Base-by-base conservation (phyloP, 2,797 vertebrate genomes). In the Neomorphus geoffroyi region DNA sequence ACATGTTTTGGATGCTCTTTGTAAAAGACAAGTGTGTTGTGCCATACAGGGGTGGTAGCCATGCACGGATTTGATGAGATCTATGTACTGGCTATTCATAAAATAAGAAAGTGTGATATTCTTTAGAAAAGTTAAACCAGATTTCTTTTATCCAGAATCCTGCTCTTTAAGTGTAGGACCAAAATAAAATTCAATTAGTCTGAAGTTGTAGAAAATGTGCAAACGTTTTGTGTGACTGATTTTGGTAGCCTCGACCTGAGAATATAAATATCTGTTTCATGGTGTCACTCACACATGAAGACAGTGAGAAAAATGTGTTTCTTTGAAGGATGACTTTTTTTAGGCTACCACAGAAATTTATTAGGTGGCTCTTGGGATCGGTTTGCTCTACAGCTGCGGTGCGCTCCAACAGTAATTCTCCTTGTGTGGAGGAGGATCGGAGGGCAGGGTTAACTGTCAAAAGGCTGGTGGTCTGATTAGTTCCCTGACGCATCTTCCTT, bases 291-390 rank as follows among this genome's bases (percentile, higher is more conserved):
- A 83, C 72, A 62, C 54, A 93, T 58, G 62, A 11, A 33, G 65
- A 27, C 18, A 53, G 79, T 58, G 41, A 58, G 90, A 57, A 83
- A 54, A 46, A 84, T 1, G 3, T 77, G n/a, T 91, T 92, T 92
- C 82, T 92, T 79, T 95, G 93, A 95, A 80, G 79, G 65, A 75
- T 48, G 30, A 32, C 87, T 91, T 33, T 90, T 35, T 70, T 80
- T 27, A 35, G 58, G 61, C 56, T 67, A 32, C 65, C 58, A 33
- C 45, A 93, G 62, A 61, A 35, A 91, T 93, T 84, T 78, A 66
- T 24, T 43, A 54, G 53, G 65, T 35, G 22, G 21, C 65, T 88
- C 65, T 53, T 30, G 24, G 37, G 58, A 60, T 95, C 56, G 30
- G 43, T 87, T 87, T 85, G 21, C 67, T 62, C 48, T 73, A 65